Evolutionary conservation across 2,113 vertebrate species (phyloP), one percentile per base, ranked within the genome.

Genomic region (Balaenoptera acutorostrata): DNA sequence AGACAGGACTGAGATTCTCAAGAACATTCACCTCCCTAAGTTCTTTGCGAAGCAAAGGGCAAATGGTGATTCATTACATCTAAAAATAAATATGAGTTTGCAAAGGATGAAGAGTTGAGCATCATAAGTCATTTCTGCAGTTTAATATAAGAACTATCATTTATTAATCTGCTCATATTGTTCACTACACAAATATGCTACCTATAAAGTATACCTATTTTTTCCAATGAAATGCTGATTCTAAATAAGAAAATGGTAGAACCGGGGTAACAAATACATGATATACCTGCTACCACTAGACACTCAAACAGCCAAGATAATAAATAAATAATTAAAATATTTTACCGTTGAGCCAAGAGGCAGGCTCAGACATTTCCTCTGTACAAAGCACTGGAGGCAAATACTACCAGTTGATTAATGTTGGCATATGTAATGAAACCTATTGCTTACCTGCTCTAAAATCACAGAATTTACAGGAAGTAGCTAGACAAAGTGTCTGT

Each of bases 61-160:
- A 91, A 90, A 72, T n/a, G 61, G 61, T 96, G 91, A 97, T 33
- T 95, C 95, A 96, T 8, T 88, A 61, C 8, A 69, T 36, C 89
- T 86, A 98, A 97, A 97, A 96, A 83, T 97, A 97, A 95, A 82
- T 29, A 46, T 5, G 39, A 81, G 36, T 75, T 93, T 68, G 9
- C 46, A 57, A 84, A 96, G 13, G 49, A 86, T 91, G 80, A 96
- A 82, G 46, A 78, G 41, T 52, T 4, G 29, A 95, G 3, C 71
- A 55, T 63, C 18, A 0, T 41, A 97, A 93, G n/a, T 96, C 59
- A 91, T 93, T 89, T 46, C 52, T 86, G 20, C 8, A 31, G n/a
- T 82, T 97, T 91, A 72, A 78, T 86, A 57, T 88, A 61, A 95
- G 49, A 95, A 78, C 25, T 55, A 36, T 64, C 55, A 68, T 17